phyloP scores from a whole-genome alignment of 2,113 vertebrate genomes.

The Hemiscyllium ocellatum region DNA sequence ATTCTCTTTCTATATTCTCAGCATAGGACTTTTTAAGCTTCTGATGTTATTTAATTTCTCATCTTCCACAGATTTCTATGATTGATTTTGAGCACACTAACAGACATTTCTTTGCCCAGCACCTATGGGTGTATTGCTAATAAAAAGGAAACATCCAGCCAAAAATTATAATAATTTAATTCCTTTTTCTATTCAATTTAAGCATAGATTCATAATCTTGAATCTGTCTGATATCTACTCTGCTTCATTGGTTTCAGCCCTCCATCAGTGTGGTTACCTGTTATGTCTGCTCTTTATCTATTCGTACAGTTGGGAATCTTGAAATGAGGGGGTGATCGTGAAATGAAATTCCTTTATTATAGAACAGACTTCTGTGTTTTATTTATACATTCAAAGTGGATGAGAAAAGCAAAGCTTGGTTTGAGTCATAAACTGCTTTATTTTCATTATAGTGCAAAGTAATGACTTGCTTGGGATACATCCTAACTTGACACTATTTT shows the following conservation, averaged over 20 bases:
- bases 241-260: not conserved
- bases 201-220: not conserved
- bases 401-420: not conserved
- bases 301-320: not conserved
- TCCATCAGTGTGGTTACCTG: not conserved
- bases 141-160: not conserved
- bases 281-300: not conserved
- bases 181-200: not conserved
- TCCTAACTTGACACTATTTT: too few relatives aligned
- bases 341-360: not conserved
- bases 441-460: not conserved
- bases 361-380: not conserved
- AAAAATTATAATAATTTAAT: not conserved
- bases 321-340: not conserved
- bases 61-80: not conserved
- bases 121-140: not conserved
- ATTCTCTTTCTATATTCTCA: not conserved
- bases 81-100: not conserved
- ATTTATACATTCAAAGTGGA: not conserved
- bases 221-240: not conserved
- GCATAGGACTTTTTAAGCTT: not conserved
- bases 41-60: not conserved
- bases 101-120: not conserved
- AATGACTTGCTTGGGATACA: too few relatives aligned
- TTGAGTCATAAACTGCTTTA: not conserved